Conservation (phyloP, 1,140 invertebrate genomes). For the Hesperophylax magnus region DNA sequence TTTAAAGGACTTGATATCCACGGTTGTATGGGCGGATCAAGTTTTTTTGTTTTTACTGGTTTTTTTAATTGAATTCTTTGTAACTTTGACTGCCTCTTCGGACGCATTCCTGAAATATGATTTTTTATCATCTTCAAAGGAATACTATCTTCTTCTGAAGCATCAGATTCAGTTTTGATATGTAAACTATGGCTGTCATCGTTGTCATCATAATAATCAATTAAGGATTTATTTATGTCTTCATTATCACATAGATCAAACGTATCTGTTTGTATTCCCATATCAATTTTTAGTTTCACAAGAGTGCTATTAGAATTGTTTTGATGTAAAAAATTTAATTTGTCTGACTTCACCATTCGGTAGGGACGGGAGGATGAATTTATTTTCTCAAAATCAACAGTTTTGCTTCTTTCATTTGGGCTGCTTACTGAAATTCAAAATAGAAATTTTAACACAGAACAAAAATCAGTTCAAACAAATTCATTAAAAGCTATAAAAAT, state of each 20-base stretch:
- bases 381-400: too few relatives aligned
- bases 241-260: neutral
- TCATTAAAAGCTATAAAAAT: neutral
- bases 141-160: slow-evolving; percentile 9
- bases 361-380: too few relatives aligned
- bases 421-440: too few relatives aligned
- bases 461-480: neutral
- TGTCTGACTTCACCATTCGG: too few relatives aligned
- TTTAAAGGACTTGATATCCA: slow-evolving; percentile 27
- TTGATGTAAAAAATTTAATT: too few relatives aligned
- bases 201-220: too few relatives aligned
- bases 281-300: slow-evolving; percentile 2
- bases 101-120: neutral
- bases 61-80: neutral
- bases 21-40: neutral
- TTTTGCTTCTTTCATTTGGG: too few relatives aligned
- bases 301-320: too few relatives aligned
- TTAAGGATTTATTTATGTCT: too few relatives aligned
- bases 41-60: neutral
- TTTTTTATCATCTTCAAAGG: neutral
- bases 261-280: slow-evolving; percentile 12
- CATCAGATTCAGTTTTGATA: too few relatives aligned
- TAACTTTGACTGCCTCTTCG: slow-evolving; percentile 1
- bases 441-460: too few relatives aligned
- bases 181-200: too few relatives aligned